Evolutionary conservation across 1,140 invertebrate genomes (phyloP).

Genomic region (Bathynomus jamesi): DNA sequence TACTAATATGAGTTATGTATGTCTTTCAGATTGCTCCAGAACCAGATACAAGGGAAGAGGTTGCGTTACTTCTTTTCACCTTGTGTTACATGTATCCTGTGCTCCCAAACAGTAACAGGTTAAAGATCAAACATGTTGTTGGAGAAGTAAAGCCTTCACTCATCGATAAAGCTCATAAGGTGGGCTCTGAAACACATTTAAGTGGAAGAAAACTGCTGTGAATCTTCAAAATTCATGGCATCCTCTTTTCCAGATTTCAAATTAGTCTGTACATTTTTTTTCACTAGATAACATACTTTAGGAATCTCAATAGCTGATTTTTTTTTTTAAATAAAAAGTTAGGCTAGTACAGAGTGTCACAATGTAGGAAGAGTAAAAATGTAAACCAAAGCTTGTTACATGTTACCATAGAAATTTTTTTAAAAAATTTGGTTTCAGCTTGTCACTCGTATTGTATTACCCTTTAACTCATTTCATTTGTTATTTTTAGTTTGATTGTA

Average conservation of each 20-base stretch:
- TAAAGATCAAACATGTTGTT: slow-evolving; percentile 23
- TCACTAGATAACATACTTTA: neutral
- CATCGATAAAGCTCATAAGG: slow-evolving; percentile 25
- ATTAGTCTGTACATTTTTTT: neutral
- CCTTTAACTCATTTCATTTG: no score
- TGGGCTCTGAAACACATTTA: neutral
- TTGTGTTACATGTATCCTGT: slow-evolving; percentile 9
- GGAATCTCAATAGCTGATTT: neutral
- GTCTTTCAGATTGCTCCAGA: slow-evolving; percentile 25
- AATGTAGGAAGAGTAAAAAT: no score
- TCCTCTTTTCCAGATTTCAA: neutral
- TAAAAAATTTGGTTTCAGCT: no score
- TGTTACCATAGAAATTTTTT: no score
- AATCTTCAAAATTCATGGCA: neutral
- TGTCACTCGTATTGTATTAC: no score
- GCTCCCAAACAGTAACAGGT: slow-evolving; percentile 11
- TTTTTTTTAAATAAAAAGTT: no score
- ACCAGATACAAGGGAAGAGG: slow-evolving; percentile 25
- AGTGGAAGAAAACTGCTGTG: neutral
- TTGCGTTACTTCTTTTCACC: slow-evolving; percentile 17
- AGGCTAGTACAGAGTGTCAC: no score
- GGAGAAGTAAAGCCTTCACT: slow-evolving; percentile 19
- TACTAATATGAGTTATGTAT: no score
- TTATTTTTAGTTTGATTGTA: no score
- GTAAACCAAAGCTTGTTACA: no score